These are phyloP conservation scores for Microctenopoma steveboyesi DNA, from an alignment of 2,797 vertebrate genomes.

Conservation along the genomic window DNA sequence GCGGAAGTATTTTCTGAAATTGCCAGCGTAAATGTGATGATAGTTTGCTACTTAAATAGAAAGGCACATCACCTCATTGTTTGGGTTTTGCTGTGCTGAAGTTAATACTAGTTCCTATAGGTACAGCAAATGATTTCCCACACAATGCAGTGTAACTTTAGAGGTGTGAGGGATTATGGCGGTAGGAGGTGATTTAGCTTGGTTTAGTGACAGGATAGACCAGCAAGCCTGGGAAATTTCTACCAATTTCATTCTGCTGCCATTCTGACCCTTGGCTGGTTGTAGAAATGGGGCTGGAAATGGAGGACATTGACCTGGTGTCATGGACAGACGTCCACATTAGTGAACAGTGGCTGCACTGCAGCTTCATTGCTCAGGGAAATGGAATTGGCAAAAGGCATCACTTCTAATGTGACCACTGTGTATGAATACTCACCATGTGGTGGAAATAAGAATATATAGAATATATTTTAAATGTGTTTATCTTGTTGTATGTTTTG, in stretches of 20 bases:
- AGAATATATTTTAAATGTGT: slow-evolving; percentile 9
- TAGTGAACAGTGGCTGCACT: slow-evolving; percentile 70
- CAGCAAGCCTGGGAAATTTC: slow-evolving; percentile 70
- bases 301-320: slow-evolving; percentile 69
- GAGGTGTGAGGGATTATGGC: slow-evolving; percentile 77
- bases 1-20: slow-evolving; percentile 70
- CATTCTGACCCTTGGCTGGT: slow-evolving; percentile 71
- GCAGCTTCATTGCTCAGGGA: slow-evolving; percentile 52
- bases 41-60: slow-evolving; percentile 57
- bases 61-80: slow-evolving; percentile 68
- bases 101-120: slow-evolving; percentile 65
- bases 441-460: slow-evolving; percentile 6
- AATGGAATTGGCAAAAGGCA: slow-evolving; percentile 63
- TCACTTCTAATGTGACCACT: slow-evolving; percentile 51
- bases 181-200: slow-evolving; percentile 73
- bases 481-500: slow-evolving; percentile 15
- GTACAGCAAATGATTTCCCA: slow-evolving; percentile 75
- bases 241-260: slow-evolving; percentile 63
- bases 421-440: slow-evolving; percentile 37
- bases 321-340: slow-evolving; percentile 60
- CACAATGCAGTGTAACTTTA: slow-evolving; percentile 79
- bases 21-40: slow-evolving; percentile 57
- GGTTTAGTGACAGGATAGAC: slow-evolving; percentile 68
- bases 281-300: slow-evolving; percentile 71
- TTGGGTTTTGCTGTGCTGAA: slow-evolving; percentile 55